These are phyloP conservation scores for Psittacula derbiana DNA, from an alignment of 2,797 vertebrate species.

Conservation along the genomic window DNA sequence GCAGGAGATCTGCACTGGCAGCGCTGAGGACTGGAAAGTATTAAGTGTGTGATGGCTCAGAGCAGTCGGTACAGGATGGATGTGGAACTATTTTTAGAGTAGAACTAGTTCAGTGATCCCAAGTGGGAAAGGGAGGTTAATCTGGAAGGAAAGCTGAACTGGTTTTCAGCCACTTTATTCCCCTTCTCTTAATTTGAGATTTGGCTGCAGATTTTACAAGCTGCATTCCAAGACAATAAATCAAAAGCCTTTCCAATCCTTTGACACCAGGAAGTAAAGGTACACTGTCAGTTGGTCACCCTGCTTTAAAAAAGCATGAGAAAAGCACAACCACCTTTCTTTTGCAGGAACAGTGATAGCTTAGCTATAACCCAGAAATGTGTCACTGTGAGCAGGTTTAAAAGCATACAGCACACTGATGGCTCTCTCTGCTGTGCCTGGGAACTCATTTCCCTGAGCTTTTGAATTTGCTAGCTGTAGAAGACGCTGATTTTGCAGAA, in stretches of 20 bases:
- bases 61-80: not conserved
- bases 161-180: conserved; percentile 10
- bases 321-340: conserved; percentile 61
- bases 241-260: not conserved
- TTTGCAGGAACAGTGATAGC: conserved; percentile 6
- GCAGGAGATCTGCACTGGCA: conserved; percentile 23
- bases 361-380: conserved; percentile 36
- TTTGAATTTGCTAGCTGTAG: conserved; percentile 32
- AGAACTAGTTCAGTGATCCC: conserved; percentile 50
- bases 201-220: not conserved
- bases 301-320: not conserved
- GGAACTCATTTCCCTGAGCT: conserved; percentile 58
- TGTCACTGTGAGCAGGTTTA: conserved; percentile 45
- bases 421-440: conserved; percentile 24
- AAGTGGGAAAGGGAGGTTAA: conserved; percentile 3
- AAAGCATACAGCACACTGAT: conserved; percentile 29
- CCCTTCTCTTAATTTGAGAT: conserved; percentile 14
- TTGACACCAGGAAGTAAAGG: conserved; percentile 7
- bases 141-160: conserved; percentile 1
- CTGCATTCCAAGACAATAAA: conserved; percentile 3
- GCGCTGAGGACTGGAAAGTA: not conserved
- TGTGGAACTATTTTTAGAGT: conserved; percentile 36
- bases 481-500: conserved; percentile 43
- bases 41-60: not conserved
- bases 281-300: not conserved